Percentiles rank a stretch among this genome's conserved stretches.
Conservation (phyloP, 2,797 vertebrate species). For the Onychomys arenicola region DNA sequence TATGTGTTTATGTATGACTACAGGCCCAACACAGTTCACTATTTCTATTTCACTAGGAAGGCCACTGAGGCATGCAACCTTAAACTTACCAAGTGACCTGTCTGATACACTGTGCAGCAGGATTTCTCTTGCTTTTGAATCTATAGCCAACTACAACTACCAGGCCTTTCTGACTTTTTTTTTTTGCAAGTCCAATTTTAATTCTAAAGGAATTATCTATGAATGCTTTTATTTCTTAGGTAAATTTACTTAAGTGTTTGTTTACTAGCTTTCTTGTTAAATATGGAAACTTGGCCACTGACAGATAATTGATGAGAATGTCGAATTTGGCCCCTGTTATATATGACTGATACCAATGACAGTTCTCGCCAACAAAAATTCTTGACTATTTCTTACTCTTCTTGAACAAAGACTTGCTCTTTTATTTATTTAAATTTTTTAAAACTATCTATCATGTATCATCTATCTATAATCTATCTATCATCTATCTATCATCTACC, state of each 20-base stretch:
- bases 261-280: conserved; percentile 14
- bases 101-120: not conserved
- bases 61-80: not conserved
- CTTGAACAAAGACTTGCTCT: not conserved
- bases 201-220: not conserved
- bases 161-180: not conserved
- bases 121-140: not conserved
- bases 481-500: not conserved
- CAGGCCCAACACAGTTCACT: not conserved
- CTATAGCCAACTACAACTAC: not conserved
- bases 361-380: not conserved
- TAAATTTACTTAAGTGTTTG: conserved; percentile 1
- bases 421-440: not conserved
- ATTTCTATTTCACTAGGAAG: not conserved
- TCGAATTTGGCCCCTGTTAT: not conserved
- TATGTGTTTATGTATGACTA: not conserved
- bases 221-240: not conserved
- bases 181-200: not conserved
- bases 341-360: not conserved
- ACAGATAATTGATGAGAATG: not conserved
- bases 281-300: not conserved
- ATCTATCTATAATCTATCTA: not conserved
- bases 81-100: not conserved
- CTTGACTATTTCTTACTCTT: not conserved
- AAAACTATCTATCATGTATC: not conserved